Evolutionary conservation across 2,797 vertebrate genomes (phyloP), one percentile per base, ranked within the genome.

Genomic region (Bovichtus variegatus): DNA sequence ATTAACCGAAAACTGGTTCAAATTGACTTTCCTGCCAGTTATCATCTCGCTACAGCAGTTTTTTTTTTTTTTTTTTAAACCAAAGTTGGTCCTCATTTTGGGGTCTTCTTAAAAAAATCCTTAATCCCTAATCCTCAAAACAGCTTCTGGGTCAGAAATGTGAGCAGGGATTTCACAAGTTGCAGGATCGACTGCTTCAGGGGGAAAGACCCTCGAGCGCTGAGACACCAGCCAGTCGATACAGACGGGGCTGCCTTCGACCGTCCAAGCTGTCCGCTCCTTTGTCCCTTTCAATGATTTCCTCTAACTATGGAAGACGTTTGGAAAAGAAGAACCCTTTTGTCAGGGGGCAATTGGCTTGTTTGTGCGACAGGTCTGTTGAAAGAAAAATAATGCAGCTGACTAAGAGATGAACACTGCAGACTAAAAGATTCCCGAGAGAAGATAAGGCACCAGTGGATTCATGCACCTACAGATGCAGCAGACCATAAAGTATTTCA

Each of bases 391-490:
- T n/a, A n/a, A n/a, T 40, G 50, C 76, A 76, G 50, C 78, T 86
- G 82, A 75, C 59, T 6, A 29, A 5, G 65, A 81, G 89, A 91
- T 85, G 87, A 91, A 84, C 71, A 82, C 64, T 60, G 50, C 27
- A 61, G 60, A 51, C 73, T 36, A 41, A 79, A 72, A 81, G 76
- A 86, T 87, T 70, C 68, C 54, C 55, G 38, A 54, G 70, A 55
- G 51, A 78, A 80, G 62, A 90, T 76, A 90, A 85, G 74, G 50
- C 76, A 76, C 63, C 57, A 36, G 68, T 68, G 82, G 75, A 90
- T 84, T 85, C 75, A 84, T 70, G 66, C 49, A 76, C 72, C 62
- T 62, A 74, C 46, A 83, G 73, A 85, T 70, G 53, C 72, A 66
- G 18, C 72, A 66, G 18, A 67, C 21, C 41, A 59, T 80, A 74